A percentile compares a stretch with the other conserved stretches of the same genome.
Evolutionary conservation across 1,140 invertebrate species (phyloP).

Genomic region (Drosophila pectinifera): DNA sequence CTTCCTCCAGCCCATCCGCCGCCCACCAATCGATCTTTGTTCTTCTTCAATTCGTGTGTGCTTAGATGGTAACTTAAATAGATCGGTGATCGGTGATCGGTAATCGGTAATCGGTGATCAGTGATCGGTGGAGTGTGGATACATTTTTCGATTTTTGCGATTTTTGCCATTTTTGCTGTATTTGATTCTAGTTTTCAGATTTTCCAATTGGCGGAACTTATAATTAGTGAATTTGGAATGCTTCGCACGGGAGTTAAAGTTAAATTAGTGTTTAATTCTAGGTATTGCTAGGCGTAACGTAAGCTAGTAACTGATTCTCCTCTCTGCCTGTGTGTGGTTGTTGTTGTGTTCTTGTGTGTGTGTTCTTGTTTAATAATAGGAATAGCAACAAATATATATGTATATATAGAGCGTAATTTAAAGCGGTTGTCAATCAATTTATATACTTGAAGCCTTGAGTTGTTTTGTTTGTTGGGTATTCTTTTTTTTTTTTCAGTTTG

Average conservation of each 20-base stretch:
- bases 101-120: conserved; percentile 5
- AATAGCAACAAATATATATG: conserved; percentile 46
- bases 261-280: conserved; percentile 41
- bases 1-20: conserved; percentile 14
- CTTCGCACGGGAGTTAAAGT: conserved; percentile 41
- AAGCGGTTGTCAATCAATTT: conserved; percentile 59
- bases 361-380: conserved; percentile 27
- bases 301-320: conserved; percentile 33
- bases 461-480: conserved; percentile 14
- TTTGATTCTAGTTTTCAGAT: conserved; percentile 15
- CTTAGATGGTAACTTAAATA: conserved; percentile 68
- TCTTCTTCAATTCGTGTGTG: conserved; percentile 38
- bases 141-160: conserved; percentile 34
- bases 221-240: conserved; percentile 68
- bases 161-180: not conserved
- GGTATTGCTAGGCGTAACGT: conserved; percentile 8
- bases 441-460: conserved; percentile 63
- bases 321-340: conserved; percentile 14
- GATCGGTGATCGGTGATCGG: conserved; percentile 18
- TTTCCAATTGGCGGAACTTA: conserved; percentile 66
- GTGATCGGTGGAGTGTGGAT: conserved; percentile 11
- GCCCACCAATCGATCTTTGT: conserved; percentile 22
- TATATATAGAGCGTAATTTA: conserved; percentile 66
- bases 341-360: conserved; percentile 32
- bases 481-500: conserved; percentile 18